Evolutionary conservation across 2,113 vertebrate genomes (phyloP).

Genomic region (Vanacampus margaritifer): DNA sequence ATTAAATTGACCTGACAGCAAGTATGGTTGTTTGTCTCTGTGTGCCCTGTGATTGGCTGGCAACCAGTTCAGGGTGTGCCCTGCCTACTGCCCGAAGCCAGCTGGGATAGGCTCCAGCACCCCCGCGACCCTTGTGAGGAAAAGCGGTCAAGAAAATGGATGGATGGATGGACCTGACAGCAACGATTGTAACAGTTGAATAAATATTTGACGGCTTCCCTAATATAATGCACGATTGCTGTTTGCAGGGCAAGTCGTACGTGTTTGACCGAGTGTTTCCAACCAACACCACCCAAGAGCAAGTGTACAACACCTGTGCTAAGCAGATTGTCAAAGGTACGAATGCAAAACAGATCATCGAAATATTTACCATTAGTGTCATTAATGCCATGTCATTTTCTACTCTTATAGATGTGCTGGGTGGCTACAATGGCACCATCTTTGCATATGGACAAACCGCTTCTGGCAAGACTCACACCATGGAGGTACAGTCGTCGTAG

Average conservation of each 20-base stretch:
- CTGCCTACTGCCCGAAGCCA: no score
- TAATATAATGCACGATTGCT: neutral
- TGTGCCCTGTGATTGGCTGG: no score
- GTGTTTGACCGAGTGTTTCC: conserved; percentile 87
- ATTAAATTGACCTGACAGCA: no score
- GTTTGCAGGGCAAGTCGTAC: conserved; percentile 81
- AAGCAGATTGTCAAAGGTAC: conserved; percentile 93
- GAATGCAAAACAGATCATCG: neutral
- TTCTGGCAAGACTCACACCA: conserved; percentile 95
- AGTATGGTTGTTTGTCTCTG: no score
- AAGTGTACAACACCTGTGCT: conserved; percentile 92
- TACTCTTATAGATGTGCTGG: conserved; percentile 78
- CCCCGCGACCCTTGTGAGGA: no score
- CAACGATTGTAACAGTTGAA: neutral
- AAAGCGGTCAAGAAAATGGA: no score
- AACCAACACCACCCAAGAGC: conserved; percentile 93
- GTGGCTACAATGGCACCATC: conserved; percentile 92
- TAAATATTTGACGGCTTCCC: neutral
- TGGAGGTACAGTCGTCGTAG: conserved; percentile 77
- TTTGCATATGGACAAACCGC: conserved; percentile 93
- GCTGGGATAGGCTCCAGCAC: no score
- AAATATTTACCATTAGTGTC: neutral
- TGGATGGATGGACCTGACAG: no score
- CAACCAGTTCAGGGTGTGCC: no score
- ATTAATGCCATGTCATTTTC: neutral